Conservation (phyloP, 2,888 invertebrate species). For the Perizoma affinitatum region DNA sequence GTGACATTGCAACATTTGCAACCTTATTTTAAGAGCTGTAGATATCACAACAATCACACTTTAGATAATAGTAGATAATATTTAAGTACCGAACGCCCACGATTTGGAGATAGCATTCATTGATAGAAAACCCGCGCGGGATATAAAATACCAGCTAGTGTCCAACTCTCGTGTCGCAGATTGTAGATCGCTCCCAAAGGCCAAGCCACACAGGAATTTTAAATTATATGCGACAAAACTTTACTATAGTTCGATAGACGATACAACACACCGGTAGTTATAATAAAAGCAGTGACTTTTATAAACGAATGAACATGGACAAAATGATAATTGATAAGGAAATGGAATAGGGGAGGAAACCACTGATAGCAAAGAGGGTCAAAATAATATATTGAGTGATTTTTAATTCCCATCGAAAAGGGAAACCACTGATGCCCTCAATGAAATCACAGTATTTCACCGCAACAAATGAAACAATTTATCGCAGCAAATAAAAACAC, state of each 20-base stretch:
- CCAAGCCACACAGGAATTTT: too few species aligned
- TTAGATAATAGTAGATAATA: not conserved
- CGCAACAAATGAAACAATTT: not conserved
- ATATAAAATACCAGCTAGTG: too few species aligned
- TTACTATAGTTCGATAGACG: too few species aligned
- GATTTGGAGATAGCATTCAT: not conserved
- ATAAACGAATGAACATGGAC: constrained; percentile 1
- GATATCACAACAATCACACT: not conserved
- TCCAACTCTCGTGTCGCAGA: too few species aligned
- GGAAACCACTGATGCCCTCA: constrained; percentile 13
- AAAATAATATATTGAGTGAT: constrained; percentile 1
- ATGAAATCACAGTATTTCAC: constrained; percentile 3
- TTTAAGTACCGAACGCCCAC: not conserved
- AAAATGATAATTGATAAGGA: not conserved
- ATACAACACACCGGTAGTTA: too few species aligned
- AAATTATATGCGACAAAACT: too few species aligned
- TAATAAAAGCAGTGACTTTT: not conserved
- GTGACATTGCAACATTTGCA: constrained; percentile 10
- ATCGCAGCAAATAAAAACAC: not conserved
- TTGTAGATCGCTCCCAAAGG: too few species aligned
- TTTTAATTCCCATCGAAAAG: constrained; percentile 12
- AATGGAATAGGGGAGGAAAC: constrained; percentile 1
- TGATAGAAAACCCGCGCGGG: not conserved
- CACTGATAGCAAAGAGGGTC: constrained; percentile 17
- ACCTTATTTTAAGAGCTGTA: not conserved